Conservation (phyloP, 2,888 invertebrate species). For the Andrena trimmerana region DNA sequence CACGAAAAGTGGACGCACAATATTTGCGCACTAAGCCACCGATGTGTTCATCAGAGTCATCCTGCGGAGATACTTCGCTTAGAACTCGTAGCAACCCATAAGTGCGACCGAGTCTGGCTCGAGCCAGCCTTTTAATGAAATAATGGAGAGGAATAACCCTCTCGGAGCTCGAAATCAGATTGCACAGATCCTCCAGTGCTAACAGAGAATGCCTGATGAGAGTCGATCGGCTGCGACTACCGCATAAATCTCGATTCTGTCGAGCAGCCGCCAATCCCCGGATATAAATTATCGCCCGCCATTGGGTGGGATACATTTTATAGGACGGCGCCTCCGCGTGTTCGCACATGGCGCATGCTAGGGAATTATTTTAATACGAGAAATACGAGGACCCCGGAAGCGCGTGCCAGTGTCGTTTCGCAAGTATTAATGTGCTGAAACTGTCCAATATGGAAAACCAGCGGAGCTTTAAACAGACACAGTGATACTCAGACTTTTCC, state of each 20-base stretch:
- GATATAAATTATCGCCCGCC: conserved; percentile 61
- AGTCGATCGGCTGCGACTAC: conserved; percentile 47
- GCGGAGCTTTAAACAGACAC: not conserved
- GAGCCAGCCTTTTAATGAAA: conserved; percentile 36
- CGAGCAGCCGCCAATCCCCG: conserved; percentile 43
- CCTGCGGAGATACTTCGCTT: not conserved
- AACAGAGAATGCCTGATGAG: conserved; percentile 15
- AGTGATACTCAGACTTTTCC: not conserved
- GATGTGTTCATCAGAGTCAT: not conserved
- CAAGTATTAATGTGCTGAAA: not conserved
- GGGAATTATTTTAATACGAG: conserved; percentile 51
- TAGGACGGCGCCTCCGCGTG: conserved; percentile 19
- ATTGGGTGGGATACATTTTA: conserved; percentile 53
- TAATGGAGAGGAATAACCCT: conserved; percentile 46
- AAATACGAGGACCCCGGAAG: conserved; percentile 14
- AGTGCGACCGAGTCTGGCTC: not conserved
- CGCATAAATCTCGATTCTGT: conserved; percentile 41
- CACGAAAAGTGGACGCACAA: no score
- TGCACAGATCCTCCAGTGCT: conserved; percentile 39
- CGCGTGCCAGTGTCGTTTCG: not conserved
- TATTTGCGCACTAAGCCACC: no score
- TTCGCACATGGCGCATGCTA: conserved; percentile 22
- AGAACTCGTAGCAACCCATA: not conserved
- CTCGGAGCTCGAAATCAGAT: conserved; percentile 38
- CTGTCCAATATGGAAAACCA: not conserved